Conservation (phyloP, 1,140 invertebrate genomes). For the Nephila pilipes region DNA sequence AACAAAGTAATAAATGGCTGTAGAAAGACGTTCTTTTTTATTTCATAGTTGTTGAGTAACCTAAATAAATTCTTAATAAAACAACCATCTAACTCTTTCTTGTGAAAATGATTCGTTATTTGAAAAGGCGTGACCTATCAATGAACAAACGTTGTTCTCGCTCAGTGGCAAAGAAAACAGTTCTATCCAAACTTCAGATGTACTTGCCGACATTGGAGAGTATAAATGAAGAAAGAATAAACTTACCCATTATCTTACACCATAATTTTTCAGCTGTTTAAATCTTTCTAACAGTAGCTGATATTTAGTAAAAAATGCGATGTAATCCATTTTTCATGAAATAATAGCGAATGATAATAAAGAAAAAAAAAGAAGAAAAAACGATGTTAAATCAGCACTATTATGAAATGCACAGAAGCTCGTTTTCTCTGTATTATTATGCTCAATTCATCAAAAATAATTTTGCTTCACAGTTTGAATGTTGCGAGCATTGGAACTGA, state of each 20-base stretch:
- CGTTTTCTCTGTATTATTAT: constrained; percentile 64
- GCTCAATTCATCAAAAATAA: constrained; percentile 54
- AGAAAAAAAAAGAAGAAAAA: constrained; percentile 31
- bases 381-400: constrained; percentile 40
- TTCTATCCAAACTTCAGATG: constrained; percentile 23
- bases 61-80: background rate
- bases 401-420: constrained; percentile 43
- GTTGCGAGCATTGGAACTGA: background rate
- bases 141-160: background rate
- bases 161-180: background rate
- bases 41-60: background rate
- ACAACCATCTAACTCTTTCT: background rate
- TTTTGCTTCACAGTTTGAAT: constrained; percentile 1
- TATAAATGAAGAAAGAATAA: background rate
- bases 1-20: background rate
- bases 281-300: background rate
- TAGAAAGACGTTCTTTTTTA: background rate
- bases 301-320: background rate
- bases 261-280: background rate
- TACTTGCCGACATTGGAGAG: background rate
- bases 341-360: background rate
- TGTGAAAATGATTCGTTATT: background rate
- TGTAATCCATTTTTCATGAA: constrained; percentile 33
- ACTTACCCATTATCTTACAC: constrained; percentile 20
- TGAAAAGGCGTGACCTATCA: constrained; percentile 3